These are phyloP conservation scores for Yponomeuta plumbellus DNA, from an alignment of 2,888 invertebrate genomes.

Conservation along the genomic window DNA sequence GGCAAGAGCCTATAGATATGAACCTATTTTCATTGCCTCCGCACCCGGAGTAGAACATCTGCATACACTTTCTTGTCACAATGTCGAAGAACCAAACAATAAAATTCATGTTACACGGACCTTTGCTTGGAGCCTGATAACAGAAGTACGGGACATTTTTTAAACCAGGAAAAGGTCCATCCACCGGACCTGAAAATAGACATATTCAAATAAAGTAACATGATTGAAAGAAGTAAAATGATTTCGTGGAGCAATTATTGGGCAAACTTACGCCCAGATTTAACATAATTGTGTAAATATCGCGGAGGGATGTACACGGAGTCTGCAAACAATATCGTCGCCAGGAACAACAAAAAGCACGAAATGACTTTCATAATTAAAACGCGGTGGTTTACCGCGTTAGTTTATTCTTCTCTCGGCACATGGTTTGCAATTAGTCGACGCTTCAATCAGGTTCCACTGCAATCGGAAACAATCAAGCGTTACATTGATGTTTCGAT, in stretches of 20 bases:
- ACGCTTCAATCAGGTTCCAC: conserved; percentile 2
- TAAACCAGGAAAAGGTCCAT: conserved; percentile 56
- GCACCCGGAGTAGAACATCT: conserved; percentile 65
- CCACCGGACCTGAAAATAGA: conserved; percentile 48
- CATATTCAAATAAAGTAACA: conserved; percentile 1
- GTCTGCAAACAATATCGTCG: conserved; percentile 18
- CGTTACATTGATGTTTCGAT: conserved; percentile 40
- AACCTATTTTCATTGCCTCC: conserved; percentile 67
- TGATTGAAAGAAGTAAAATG: too few species aligned
- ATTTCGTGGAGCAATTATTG: not conserved
- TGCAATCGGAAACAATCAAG: conserved; percentile 52
- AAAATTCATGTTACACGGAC: conserved; percentile 46
- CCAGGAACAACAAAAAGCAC: not conserved
- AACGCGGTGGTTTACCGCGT: not conserved
- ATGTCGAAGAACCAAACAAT: conserved; percentile 59
- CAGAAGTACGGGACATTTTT: conserved; percentile 61
- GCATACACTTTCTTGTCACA: conserved; percentile 52
- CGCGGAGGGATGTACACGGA: conserved; percentile 12
- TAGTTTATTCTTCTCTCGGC: not conserved
- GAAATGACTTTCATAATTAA: not conserved
- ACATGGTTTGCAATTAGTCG: not conserved
- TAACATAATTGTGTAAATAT: conserved; percentile 52
- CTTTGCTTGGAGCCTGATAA: conserved; percentile 57
- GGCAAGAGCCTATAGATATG: conserved; percentile 36
- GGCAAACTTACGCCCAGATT: conserved; percentile 57